These are phyloP conservation scores for Pararge aegeria DNA, from an alignment of 1,140 invertebrate genomes.

Conservation along the genomic window DNA sequence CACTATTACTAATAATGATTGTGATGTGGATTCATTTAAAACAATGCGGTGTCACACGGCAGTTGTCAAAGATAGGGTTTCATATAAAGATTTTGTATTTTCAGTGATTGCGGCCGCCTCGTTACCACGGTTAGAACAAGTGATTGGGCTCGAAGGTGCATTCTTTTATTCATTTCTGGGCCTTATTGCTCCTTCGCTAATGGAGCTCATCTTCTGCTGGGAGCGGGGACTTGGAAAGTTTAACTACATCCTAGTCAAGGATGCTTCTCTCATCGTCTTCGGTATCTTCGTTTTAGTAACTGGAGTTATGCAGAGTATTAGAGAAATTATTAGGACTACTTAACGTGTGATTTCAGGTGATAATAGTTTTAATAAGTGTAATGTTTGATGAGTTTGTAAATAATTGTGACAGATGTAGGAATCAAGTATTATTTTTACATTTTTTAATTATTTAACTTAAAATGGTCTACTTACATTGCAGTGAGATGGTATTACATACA, in stretches of 20 bases:
- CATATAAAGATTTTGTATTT: conserved; percentile 41
- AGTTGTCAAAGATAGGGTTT: too few relatives aligned
- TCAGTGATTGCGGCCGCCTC: conserved; percentile 87
- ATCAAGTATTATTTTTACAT: background rate
- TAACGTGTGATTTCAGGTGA: conserved; percentile 1
- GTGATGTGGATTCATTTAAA: too few relatives aligned
- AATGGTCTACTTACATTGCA: too few relatives aligned
- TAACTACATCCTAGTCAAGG: conserved; percentile 85
- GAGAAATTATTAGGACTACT: conserved; percentile 56
- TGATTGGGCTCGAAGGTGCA: conserved; percentile 94
- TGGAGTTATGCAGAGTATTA: conserved; percentile 67
- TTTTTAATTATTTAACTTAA: too few relatives aligned
- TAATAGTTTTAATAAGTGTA: conserved; percentile 3
- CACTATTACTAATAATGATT: too few relatives aligned
- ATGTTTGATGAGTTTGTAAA: conserved; percentile 12
- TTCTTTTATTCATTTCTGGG: conserved; percentile 92
- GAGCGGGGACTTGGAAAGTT: conserved; percentile 81
- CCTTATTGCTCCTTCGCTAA: conserved; percentile 90
- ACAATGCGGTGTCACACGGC: too few relatives aligned
- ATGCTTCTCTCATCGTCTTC: conserved; percentile 78
- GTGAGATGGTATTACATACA: too few relatives aligned
- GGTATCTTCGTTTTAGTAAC: conserved; percentile 62
- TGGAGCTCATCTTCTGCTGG: conserved; percentile 88
- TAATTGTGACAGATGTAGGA: conserved; percentile 4
- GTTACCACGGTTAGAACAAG: conserved; percentile 89